These are phyloP conservation scores for Oreochromis aureus DNA, from an alignment of 2,113 vertebrate species.

Conservation along the genomic window DNA sequence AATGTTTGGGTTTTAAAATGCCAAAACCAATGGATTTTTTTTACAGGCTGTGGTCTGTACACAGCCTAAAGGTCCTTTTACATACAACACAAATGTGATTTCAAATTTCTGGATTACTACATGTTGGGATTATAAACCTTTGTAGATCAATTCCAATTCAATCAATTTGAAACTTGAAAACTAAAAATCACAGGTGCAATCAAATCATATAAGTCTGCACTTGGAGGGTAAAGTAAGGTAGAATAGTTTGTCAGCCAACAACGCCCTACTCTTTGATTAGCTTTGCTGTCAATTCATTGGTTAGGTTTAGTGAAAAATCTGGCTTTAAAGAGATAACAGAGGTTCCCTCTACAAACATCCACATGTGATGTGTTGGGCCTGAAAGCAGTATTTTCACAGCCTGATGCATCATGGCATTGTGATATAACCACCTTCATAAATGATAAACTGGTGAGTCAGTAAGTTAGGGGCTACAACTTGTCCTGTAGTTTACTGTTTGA, in stretches of 20 bases:
- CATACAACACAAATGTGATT: background rate
- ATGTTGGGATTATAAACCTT: background rate
- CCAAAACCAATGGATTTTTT: background rate
- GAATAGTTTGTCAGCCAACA: background rate
- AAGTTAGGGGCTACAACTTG: background rate
- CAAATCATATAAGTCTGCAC: background rate
- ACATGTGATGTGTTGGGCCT: background rate
- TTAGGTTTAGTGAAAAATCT: background rate
- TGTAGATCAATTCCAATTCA: background rate
- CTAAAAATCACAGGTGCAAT: background rate
- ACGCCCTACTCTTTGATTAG: background rate
- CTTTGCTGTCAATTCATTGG: background rate
- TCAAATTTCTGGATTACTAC: background rate
- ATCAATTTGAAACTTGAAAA: background rate
- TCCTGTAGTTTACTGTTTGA: background rate
- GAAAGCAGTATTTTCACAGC: background rate
- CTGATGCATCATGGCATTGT: background rate
- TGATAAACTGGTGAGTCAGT: background rate
- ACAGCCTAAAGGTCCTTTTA: background rate
- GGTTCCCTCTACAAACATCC: background rate
- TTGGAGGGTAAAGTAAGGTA: background rate
- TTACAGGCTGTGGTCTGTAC: background rate
- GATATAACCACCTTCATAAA: background rate
- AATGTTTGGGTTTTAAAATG: background rate
- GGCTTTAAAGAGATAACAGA: background rate